phyloP scores from a whole-genome alignment of 2,113 vertebrate species.

The Entelurus aequoreus region DNA sequence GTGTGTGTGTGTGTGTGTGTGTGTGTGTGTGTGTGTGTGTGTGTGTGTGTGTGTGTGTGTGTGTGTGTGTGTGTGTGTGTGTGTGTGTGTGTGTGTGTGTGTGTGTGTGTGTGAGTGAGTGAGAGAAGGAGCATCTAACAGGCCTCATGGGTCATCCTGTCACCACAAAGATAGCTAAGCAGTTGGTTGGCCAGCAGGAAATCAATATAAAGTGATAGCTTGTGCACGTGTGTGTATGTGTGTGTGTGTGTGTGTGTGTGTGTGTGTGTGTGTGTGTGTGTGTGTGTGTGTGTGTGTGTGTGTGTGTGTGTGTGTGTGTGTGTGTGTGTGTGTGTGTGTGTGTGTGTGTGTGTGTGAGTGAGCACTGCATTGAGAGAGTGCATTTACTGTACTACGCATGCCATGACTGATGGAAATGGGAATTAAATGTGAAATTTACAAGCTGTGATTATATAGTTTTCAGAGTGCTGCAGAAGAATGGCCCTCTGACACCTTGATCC shows the following conservation, averaged over 20 bases:
- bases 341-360: neutral
- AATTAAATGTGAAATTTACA: neutral
- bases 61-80: neutral
- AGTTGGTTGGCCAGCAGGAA: conserved; percentile 60
- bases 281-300: too few relatives aligned
- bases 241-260: neutral
- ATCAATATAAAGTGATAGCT: conserved; percentile 59
- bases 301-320: too few relatives aligned
- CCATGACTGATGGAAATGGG: neutral
- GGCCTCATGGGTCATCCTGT: conserved; percentile 64
- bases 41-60: too few relatives aligned
- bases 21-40: too few relatives aligned
- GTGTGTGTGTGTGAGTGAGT: conserved; percentile 8
- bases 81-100: neutral
- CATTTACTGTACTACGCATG: neutral
- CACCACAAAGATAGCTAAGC: conserved; percentile 58
- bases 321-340: neutral
- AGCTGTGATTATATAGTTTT: neutral
- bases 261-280: neutral
- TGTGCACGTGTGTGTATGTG: conserved; percentile 15
- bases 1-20: conserved; percentile 2
- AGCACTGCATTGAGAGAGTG: neutral
- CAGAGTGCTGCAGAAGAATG: neutral
- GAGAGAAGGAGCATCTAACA: conserved; percentile 39
- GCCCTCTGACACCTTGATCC: too few relatives aligned